A percentile compares a stretch with the other conserved stretches of the same genome.
Conservation (phyloP, 2,888 invertebrate species). For the Melinaea marsaeus region DNA sequence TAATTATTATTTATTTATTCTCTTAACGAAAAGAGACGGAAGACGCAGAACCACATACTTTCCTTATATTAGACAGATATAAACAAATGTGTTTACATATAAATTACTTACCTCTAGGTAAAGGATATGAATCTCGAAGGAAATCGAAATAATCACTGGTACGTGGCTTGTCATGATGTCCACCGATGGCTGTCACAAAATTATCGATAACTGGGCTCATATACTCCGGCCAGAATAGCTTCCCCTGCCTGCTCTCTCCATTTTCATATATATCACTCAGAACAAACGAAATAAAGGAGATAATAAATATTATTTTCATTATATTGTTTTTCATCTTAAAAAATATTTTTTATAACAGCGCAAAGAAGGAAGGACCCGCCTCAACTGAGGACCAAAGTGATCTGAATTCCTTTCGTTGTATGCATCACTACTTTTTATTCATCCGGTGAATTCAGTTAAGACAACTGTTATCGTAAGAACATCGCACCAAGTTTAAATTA, state of each 20-base stretch:
- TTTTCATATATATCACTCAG: not conserved
- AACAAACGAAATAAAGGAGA: not conserved
- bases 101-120: conserved; percentile 54
- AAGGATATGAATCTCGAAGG: conserved; percentile 53
- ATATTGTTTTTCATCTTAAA: not conserved
- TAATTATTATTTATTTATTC: too few species aligned
- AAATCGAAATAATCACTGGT: conserved; percentile 52
- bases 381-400: not conserved
- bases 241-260: not conserved
- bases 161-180: conserved; percentile 37
- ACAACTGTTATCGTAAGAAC: not conserved
- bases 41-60: not conserved
- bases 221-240: conserved; percentile 10
- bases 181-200: conserved; percentile 43
- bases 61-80: not conserved
- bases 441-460: not conserved
- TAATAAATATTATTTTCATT: not conserved
- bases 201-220: conserved; percentile 33
- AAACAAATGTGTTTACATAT: not conserved
- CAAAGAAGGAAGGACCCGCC: not conserved
- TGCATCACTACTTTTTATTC: not conserved
- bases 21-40: too few species aligned
- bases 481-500: too few species aligned
- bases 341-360: not conserved
- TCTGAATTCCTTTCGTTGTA: not conserved